Evolutionary conservation across 1,140 invertebrate species (phyloP).

Genomic region (Saxidomus purpurata): DNA sequence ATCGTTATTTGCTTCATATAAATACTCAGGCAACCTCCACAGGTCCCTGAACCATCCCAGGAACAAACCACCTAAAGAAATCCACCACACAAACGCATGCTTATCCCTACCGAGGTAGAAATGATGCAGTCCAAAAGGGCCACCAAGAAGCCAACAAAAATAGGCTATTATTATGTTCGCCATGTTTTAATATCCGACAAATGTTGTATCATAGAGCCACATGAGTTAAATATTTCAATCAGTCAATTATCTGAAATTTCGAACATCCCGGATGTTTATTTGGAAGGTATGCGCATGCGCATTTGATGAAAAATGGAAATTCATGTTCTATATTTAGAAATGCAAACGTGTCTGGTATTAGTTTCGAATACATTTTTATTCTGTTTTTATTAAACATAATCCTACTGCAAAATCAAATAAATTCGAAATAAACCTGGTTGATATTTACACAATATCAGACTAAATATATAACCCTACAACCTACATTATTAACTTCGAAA

Average conservation of each 20-base stretch:
- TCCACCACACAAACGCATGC: constrained; percentile 96
- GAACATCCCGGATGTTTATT: constrained; percentile 32
- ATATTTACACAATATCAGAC: background rate
- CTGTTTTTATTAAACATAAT: too few species aligned
- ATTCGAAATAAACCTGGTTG: too few species aligned
- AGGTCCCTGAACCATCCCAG: constrained; percentile 95
- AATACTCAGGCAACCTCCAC: constrained; percentile 94
- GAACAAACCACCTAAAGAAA: constrained; percentile 95
- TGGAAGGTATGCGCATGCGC: constrained; percentile 52
- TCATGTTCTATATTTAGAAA: constrained; percentile 55
- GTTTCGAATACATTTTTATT: too few species aligned
- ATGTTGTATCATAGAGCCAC: background rate
- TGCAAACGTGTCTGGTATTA: constrained; percentile 39
- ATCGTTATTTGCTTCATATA: constrained; percentile 94
- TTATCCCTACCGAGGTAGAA: constrained; percentile 95
- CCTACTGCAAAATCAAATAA: too few species aligned
- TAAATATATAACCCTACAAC: background rate
- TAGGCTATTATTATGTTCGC: constrained; percentile 91
- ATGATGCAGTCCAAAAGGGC: constrained; percentile 95
- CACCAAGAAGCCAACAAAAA: constrained; percentile 94
- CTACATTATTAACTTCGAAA: background rate
- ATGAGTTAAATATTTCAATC: too few species aligned
- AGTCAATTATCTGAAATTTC: constrained; percentile 1
- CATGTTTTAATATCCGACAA: too few species aligned
- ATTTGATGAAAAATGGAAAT: constrained; percentile 8